A percentile compares a stretch with the other conserved stretches of the same genome.
These are phyloP conservation scores for Cossypha heuglini DNA, from an alignment of 2,797 vertebrate species.

Conservation along the genomic window DNA sequence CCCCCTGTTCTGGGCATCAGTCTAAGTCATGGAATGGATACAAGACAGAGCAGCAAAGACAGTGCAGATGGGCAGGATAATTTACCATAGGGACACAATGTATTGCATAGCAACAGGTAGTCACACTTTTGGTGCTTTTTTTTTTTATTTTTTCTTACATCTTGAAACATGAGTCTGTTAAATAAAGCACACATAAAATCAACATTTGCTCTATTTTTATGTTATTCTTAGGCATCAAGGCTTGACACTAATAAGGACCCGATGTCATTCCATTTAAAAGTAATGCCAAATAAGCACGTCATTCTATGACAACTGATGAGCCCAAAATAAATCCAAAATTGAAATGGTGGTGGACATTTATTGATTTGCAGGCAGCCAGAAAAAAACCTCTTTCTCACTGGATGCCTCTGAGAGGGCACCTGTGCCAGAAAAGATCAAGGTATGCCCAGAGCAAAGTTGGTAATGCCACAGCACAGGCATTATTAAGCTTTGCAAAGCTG, in stretches of 20 bases:
- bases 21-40: background rate
- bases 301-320: background rate
- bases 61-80: background rate
- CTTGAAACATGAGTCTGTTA: background rate
- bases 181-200: background rate
- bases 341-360: background rate
- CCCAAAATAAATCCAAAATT: background rate
- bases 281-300: background rate
- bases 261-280: background rate
- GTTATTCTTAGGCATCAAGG: background rate
- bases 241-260: background rate
- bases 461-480: background rate
- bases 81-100: background rate
- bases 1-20: background rate
- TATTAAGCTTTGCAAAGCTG: background rate
- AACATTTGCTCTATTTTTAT: background rate
- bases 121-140: background rate
- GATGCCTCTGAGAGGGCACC: background rate
- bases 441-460: background rate
- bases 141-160: background rate
- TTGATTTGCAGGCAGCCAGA: background rate
- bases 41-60: background rate
- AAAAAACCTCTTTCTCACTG: fast-evolving
- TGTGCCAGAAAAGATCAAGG: background rate
- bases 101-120: background rate